phyloP scores from a whole-genome alignment of 2,113 vertebrate species.

The Tragelaphus imberbis region DNA sequence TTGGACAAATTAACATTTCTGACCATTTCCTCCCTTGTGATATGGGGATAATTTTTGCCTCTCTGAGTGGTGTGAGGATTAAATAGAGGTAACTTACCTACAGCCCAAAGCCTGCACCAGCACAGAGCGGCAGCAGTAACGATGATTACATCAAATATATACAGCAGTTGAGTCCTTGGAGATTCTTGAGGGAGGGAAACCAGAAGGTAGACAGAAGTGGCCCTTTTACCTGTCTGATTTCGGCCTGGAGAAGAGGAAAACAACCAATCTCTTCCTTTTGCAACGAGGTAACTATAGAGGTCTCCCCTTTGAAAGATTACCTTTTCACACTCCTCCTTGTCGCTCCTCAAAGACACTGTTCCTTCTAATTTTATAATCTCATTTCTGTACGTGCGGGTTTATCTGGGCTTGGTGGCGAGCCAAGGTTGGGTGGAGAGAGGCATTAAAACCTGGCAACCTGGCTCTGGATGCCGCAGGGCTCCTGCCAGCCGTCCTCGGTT shows the following conservation, averaged over 20 bases:
- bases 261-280: constrained; percentile 56
- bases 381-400: not conserved
- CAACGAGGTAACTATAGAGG: constrained; percentile 52
- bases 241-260: not conserved
- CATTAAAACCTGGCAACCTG: constrained; percentile 54
- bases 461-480: constrained; percentile 13
- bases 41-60: not conserved
- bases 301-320: constrained; percentile 28
- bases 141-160: not conserved
- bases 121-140: not conserved
- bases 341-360: constrained; percentile 47
- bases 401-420: constrained; percentile 17
- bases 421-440: constrained; percentile 22
- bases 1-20: not conserved
- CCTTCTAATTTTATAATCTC: constrained; percentile 49
- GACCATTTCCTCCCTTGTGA: not conserved
- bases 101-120: not conserved
- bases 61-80: not conserved
- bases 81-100: not conserved
- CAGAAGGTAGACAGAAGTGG: constrained; percentile 11
- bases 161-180: constrained; percentile 40
- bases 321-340: not conserved
- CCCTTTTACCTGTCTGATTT: not conserved
- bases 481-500: constrained; percentile 45
- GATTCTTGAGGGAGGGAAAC: not conserved